Percentiles rank a stretch among this genome's conserved stretches.
Evolutionary conservation across 2,113 vertebrate genomes (phyloP).

Genomic region (Bubo bubo): DNA sequence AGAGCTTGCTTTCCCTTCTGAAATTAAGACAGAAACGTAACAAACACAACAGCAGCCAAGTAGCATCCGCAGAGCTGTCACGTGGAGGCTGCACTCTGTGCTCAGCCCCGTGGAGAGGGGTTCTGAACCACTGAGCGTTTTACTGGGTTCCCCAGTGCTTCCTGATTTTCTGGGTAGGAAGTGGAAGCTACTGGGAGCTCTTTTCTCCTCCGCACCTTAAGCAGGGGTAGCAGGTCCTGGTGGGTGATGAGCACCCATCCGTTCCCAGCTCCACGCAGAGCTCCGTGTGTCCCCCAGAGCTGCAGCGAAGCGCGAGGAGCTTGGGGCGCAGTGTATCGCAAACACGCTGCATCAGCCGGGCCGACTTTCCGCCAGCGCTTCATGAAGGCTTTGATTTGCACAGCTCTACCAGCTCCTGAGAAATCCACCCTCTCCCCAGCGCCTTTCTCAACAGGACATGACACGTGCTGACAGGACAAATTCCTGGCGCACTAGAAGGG

Average conservation of each 20-base stretch:
- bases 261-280: neutral
- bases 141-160: rapidly evolving
- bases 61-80: neutral
- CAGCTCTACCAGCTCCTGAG: neutral
- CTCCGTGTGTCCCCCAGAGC: neutral
- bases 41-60: neutral
- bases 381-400: neutral
- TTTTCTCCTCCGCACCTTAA: neutral
- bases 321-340: neutral
- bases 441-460: neutral
- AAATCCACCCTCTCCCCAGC: neutral
- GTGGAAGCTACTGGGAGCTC: neutral
- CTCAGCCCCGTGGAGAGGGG: neutral
- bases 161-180: neutral
- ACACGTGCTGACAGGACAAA: neutral
- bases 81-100: rapidly evolving
- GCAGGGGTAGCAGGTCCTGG: neutral
- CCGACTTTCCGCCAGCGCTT: rapidly evolving
- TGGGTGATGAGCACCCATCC: neutral
- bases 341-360: neutral
- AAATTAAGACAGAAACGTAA: neutral
- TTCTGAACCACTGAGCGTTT: neutral
- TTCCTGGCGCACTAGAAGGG: neutral
- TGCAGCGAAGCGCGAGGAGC: neutral
- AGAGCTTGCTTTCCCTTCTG: neutral